These are phyloP conservation scores for Prionailurus bengalensis DNA, from an alignment of 2,113 vertebrate species.

Conservation along the genomic window DNA sequence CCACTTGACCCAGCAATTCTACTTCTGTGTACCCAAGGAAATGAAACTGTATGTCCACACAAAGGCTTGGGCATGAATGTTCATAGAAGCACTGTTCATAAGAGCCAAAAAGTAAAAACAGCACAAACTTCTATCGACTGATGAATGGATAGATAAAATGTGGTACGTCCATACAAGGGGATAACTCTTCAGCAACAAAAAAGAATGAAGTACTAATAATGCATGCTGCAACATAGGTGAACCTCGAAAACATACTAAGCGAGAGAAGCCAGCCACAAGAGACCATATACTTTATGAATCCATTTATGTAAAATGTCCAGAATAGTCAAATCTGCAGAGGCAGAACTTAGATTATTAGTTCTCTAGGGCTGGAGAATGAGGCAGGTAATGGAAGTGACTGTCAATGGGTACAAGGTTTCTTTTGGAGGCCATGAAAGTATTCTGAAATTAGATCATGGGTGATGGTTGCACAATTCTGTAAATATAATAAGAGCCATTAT, in stretches of 20 bases:
- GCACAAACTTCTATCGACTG: background rate
- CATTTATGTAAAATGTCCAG: background rate
- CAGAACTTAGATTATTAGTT: background rate
- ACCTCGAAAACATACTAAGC: background rate
- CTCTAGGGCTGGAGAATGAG: background rate
- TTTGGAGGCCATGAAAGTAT: background rate
- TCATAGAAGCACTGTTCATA: background rate
- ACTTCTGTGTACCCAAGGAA: background rate
- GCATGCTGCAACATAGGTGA: background rate
- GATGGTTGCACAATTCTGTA: background rate
- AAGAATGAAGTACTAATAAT: background rate
- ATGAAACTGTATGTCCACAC: background rate
- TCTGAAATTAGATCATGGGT: background rate
- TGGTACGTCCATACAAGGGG: background rate
- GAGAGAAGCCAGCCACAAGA: background rate
- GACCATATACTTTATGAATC: background rate
- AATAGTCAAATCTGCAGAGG: background rate
- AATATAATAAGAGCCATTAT: background rate
- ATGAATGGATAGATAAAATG: background rate
- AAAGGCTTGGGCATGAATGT: background rate
- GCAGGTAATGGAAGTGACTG: background rate
- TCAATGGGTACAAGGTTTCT: background rate
- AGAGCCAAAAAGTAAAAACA: background rate
- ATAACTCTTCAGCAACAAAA: background rate
- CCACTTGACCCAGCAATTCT: background rate